Percentiles rank a stretch among this genome's conserved stretches.
Evolutionary conservation across 92 coral and sea anemone species (phyloP).

Genomic region (Micromussa lordhowensis): DNA sequence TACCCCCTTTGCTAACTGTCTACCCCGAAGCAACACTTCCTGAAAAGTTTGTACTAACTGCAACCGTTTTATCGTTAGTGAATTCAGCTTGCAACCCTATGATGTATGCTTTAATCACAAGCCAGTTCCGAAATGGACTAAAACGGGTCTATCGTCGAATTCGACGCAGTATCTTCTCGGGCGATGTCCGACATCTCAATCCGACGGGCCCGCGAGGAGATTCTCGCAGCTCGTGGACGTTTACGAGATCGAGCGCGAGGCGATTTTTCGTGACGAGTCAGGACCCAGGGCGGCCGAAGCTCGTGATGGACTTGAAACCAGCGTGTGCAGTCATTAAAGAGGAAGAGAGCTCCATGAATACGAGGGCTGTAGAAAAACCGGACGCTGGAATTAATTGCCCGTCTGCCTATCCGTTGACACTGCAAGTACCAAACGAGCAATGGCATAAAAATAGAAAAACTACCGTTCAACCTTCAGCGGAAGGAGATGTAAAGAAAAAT

Average conservation of each 20-base stretch:
- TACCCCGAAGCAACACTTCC: constrained; percentile 63
- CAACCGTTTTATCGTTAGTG: constrained; percentile 74
- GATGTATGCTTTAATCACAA: constrained; percentile 90
- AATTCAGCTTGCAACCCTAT: constrained; percentile 90
- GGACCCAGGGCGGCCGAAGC: constrained; percentile 21
- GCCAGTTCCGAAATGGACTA: constrained; percentile 87
- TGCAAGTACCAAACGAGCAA: constrained; percentile 26
- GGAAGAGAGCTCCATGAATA: constrained; percentile 38
- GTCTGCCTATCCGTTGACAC: constrained; percentile 33
- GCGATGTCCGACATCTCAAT: constrained; percentile 11
- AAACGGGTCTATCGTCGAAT: constrained; percentile 72
- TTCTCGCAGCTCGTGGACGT: constrained; percentile 49
- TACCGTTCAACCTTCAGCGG: not conserved
- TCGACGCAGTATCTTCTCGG: constrained; percentile 51
- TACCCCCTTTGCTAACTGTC: constrained; percentile 67
- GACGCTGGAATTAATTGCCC: not conserved
- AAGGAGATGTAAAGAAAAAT: constrained; percentile 19
- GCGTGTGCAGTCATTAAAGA: constrained; percentile 17
- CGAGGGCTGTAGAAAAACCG: constrained; percentile 1
- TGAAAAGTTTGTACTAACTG: constrained; percentile 50
- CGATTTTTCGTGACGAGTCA: constrained; percentile 20
- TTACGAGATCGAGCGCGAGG: constrained; percentile 37
- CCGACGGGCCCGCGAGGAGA: constrained; percentile 25
- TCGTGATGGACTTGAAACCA: constrained; percentile 8
- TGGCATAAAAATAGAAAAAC: not conserved